Evolutionary conservation across 2,113 vertebrate species (phyloP), one percentile per base, ranked within the genome.

Genomic region (Aythya baeri): DNA sequence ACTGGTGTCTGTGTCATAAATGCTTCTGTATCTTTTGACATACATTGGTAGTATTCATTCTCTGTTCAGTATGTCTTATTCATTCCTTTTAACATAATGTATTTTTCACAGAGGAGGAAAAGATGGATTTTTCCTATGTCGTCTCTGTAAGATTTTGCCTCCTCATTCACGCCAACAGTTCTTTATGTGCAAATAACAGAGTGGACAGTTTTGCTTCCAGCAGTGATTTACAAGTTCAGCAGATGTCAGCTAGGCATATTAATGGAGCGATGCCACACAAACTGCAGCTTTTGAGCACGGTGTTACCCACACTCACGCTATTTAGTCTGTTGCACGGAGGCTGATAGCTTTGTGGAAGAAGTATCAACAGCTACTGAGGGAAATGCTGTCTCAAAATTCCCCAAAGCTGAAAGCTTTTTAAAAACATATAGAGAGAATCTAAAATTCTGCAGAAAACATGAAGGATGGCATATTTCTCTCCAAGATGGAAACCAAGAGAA

Each of bases 311-410:
- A 65, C 25, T 36, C 36, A 61, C 67, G 68, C 75, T 87, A 55
- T 90, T 93, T 91, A 74, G 78, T 94, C 68, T 67, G 71, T 91
- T 11, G 3, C 57, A 27, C 62, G 59, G 73, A 94, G 32, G 62
- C 43, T 62, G 79, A 49, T 92, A 79, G 43, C 65, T 94, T 91
- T 71, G 89, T 62, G 57, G 83, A 67, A 95, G 91, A 93, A 59
- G 26, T 25, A 15, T 85, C 58, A 84, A 66, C 41, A 34, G 38
- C 62, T 95, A 73, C 75, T 32, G 85, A 89, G 71, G 71, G 88
- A 95, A 96, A 77, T 6, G 1, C 7, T 86, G 34, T 41, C 44
- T 81, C 61, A 76, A 92, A 80, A 80, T 26, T 70, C 61, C 34
- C 44, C 63, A 34, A 84, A 89, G n/a, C 36, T 25, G 44, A 93